Base-by-base conservation (phyloP, 1,140 invertebrate genomes). In the Drosophila sulfurigaster region DNA sequence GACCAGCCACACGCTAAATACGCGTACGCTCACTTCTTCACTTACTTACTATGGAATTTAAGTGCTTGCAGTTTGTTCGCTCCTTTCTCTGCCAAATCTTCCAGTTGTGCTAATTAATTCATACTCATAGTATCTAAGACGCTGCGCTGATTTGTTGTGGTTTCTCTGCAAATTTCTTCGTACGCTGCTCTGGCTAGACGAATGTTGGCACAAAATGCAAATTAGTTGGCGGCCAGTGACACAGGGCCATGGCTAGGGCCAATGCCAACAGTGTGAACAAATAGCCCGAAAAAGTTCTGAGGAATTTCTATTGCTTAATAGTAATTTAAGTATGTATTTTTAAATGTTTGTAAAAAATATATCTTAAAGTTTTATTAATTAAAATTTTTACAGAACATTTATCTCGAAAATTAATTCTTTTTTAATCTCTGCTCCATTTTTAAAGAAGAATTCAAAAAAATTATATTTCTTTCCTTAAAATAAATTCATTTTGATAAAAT, bases 91-190 rank as follows among this genome's bases (percentile, higher is more conserved):
- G 11, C 8, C 38, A 49, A 54, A 52, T 51, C 25, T 52, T 13
- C 1, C 28, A 32, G 46, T 41, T 6, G 10, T 13, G 64, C 56
- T 82, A 77, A 86, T 82, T 77, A 86, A 86, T 86, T 86, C 80
- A 82, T 82, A 88, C 41, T n/a, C 25, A 43, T 46, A 25, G 32
- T 52, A 65, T 68, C 58, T 59, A 49, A 54, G 66, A 68, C 70
- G 11, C 45, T 56, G 56, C 60, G 45, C 62, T 82, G 81, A 82
- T 82, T 82, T 86, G 67, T 76, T 82, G 83, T 60, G 71, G 43
- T 75, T 43, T 0, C 46, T 30, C 46, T 25, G 43, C 20, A 25
- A 25, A 25, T 25, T 25, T 25, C 20, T 25, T 25, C 3, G 20
- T 25, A 25, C 20, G 20, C 20, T 43, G 1, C 46, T 30, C 43